Evolutionary conservation across 2,888 invertebrate species (phyloP), one percentile per base, ranked within the genome.

Genomic region (Sminthurinus aureus): DNA sequence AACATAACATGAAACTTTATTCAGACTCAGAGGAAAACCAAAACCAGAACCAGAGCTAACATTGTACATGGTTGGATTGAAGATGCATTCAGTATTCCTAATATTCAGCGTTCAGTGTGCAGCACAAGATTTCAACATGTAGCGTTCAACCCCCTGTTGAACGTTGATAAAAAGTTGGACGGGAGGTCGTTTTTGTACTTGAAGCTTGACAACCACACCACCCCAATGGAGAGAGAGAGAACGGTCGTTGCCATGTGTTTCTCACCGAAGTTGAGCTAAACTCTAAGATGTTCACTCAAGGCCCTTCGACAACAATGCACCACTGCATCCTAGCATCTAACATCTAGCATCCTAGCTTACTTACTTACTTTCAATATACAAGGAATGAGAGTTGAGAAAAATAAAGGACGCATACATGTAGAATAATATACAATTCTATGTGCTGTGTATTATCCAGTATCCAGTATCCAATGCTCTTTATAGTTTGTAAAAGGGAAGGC

Each of bases 111-210:
- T 20, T 71, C 1, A 18, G 22, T 4, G 12, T 13, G n/a, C 20
- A 20, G 71, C 13, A 71, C 22, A 74, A 26, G 1, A 24, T 74
- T 74, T 26, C n/a, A 38, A 38, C 38, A 38, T 38, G 38, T 38
- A 71, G 58, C 13, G 18, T 18, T 58, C 58, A 58, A 58, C 58
- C 58, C 58, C 58, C 18, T 15, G 74, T 26, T 24, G 24, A 74
- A 38, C 38, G 24, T 79, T 51, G 67, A 76, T 86, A 87, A 87
- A 87, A 87, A 86, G 86, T 87, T 87, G 87, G 87, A 86, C 86
- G 87, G 87, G 87, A 87, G 87, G 87, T 87, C 86, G 86, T 87
- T 87, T 87, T 86, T 87, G 84, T 86, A 81, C 83, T 69, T 81
- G 79, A 38, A 38, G 38, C 38, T 38, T 38, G 38, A 38, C 38